Evolutionary conservation across 2,113 vertebrate species (phyloP).

Genomic region (Calidris pugnax): DNA sequence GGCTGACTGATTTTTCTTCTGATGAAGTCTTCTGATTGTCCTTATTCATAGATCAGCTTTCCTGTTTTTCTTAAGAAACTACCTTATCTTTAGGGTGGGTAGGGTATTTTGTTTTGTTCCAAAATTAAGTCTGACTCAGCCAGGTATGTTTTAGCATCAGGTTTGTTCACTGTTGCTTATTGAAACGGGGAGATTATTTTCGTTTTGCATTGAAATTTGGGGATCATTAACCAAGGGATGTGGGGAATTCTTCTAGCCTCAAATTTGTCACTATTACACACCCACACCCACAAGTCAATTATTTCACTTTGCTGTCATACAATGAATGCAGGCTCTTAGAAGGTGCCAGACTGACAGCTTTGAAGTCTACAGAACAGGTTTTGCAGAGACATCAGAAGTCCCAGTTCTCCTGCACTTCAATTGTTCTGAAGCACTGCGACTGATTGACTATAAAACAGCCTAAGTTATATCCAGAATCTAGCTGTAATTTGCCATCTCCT

Average conservation of each 20-base stretch:
- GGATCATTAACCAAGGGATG: conserved; percentile 5
- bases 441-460: neutral
- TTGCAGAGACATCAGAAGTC: neutral
- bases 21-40: neutral
- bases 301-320: conserved; percentile 27
- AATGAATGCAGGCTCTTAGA: conserved; percentile 7
- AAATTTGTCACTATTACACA: conserved; percentile 27
- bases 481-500: neutral
- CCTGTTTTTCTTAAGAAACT: conserved; percentile 26
- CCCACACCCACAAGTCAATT: neutral
- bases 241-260: conserved; percentile 19
- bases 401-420: neutral
- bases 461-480: neutral
- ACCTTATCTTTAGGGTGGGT: conserved; percentile 12
- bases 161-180: conserved; percentile 15
- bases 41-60: neutral
- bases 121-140: conserved; percentile 45
- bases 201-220: conserved; percentile 35
- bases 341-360: conserved; percentile 30
- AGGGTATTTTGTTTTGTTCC: conserved; percentile 38
- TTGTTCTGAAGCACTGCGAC: neutral
- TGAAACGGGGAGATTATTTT: neutral
- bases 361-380: conserved; percentile 39
- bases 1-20: neutral
- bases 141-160: conserved; percentile 30